Base-by-base conservation (phyloP, 2,797 vertebrate species). In the Phoxinus dragarum region DNA sequence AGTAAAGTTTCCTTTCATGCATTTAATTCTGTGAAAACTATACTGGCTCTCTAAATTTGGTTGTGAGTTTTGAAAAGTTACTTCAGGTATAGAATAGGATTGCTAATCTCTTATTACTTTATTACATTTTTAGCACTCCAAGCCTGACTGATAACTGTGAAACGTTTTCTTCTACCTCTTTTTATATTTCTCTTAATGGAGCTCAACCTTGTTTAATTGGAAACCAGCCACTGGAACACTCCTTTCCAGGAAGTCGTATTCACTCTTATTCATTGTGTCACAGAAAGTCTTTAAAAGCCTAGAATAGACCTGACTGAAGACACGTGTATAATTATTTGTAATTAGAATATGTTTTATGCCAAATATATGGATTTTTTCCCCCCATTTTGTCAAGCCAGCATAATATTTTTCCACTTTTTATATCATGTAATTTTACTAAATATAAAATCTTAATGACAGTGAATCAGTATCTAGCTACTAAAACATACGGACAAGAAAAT, bases 331-430 rank as follows among this genome's bases (percentile, higher is more conserved):
- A 88, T 86, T 87, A 88, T 85, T 59, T 75, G 59, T 44, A 86
- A 93, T 92, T 90, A 90, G 84, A 89, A 81, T 89, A 83, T 40
- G 52, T 66, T 16, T 76, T 42, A 59, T 88, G 89, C 91, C 92
- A 94, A 94, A 69, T 89, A 40, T 64, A 27, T 21, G 38, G n/a
- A 64, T 84, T 78, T 77, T 82, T 73, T 42, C 17, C 19, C 16
- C 31, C 6, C 16, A n/a, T 76, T 77, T 56, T 67, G 17, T 56
- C 54, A 82, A 71, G 12, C n/a, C 36, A 61, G 16, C n/a, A 34
- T 83, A n/a, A 66, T 49, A n/a, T 61, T 69, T 81, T 84, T 31
- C 84, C 84, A 73, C 74, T 16, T 19, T 83, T 67, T 44, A 81
- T 56, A 40, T 59, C 16, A 44, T 31, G 19, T 27, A 17, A 54